Conservation (phyloP, 2,888 invertebrate genomes). For the Desoria tigrina region DNA sequence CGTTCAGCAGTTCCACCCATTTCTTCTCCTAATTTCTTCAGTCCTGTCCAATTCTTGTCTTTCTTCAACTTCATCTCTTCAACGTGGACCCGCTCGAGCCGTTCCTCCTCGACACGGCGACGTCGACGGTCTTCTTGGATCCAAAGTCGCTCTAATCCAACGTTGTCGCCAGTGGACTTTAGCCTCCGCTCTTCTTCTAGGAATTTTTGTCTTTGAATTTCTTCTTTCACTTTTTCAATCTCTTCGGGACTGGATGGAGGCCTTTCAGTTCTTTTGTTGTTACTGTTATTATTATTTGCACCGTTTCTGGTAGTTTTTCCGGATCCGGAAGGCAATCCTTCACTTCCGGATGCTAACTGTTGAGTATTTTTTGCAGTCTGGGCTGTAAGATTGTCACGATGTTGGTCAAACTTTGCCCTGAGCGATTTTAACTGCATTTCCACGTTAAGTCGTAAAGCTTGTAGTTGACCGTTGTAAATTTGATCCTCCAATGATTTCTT, state of each 20-base stretch:
- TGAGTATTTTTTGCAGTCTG: background rate
- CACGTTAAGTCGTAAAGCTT: background rate
- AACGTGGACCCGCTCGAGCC: constrained; percentile 13
- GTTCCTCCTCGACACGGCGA: constrained; percentile 27
- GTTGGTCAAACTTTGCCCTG: constrained; percentile 22
- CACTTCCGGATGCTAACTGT: background rate
- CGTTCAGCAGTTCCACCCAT: constrained; percentile 23
- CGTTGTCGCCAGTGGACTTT: constrained; percentile 6
- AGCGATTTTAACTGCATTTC: constrained; percentile 17
- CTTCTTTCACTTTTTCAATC: constrained; percentile 24
- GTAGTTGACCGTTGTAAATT: background rate
- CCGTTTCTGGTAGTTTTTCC: background rate
- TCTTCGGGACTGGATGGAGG: background rate
- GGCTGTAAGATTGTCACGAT: no score
- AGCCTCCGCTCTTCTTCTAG: constrained; percentile 28
- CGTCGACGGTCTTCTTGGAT: constrained; percentile 27
- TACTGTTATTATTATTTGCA: background rate
- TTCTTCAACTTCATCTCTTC: constrained; percentile 28
- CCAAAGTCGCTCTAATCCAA: constrained; percentile 19
- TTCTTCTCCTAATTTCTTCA: constrained; percentile 18
- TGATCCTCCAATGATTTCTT: background rate
- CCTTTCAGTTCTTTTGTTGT: background rate
- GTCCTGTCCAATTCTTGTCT: constrained; percentile 25
- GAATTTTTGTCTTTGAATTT: constrained; percentile 29
- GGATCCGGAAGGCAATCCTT: no score